phyloP scores from a whole-genome alignment of 2,888 invertebrate species.

The Nemoura dubitans region DNA sequence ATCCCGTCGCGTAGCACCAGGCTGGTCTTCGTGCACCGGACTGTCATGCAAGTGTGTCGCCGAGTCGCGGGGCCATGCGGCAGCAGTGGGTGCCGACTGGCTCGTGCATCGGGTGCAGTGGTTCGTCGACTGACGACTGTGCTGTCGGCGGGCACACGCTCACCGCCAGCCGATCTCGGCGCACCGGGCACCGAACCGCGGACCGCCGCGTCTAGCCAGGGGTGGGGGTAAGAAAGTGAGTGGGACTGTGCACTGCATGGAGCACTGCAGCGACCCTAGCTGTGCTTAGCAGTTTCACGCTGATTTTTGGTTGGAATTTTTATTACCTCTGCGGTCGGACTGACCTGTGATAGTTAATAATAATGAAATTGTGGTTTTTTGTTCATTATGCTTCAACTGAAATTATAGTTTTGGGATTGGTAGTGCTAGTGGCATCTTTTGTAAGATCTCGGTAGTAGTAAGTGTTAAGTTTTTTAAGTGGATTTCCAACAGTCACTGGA shows the following conservation, averaged over 20 bases:
- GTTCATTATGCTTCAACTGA: background rate
- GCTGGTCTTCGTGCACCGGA: too few relatives aligned
- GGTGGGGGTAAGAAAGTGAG: slow-evolving; percentile 35
- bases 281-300: background rate
- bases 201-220: slow-evolving; percentile 1
- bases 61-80: background rate
- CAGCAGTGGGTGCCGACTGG: background rate
- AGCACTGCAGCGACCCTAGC: background rate
- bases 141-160: background rate
- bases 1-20: too few relatives aligned
- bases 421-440: background rate
- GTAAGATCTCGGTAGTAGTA: background rate
- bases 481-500: background rate
- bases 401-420: background rate
- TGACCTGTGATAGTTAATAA: background rate
- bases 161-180: background rate
- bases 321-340: background rate
- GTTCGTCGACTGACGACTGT: background rate
- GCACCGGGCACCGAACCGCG: slow-evolving; percentile 15
- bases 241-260: background rate
- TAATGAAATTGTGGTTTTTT: background rate
- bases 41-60: background rate
- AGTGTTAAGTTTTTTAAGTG: background rate
- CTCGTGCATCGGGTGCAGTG: slow-evolving; percentile 18
- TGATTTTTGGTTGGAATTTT: background rate